Percentiles rank a stretch among this genome's conserved stretches.
Conservation (phyloP, 2,888 invertebrate genomes). For the Flexamia atlantica region DNA sequence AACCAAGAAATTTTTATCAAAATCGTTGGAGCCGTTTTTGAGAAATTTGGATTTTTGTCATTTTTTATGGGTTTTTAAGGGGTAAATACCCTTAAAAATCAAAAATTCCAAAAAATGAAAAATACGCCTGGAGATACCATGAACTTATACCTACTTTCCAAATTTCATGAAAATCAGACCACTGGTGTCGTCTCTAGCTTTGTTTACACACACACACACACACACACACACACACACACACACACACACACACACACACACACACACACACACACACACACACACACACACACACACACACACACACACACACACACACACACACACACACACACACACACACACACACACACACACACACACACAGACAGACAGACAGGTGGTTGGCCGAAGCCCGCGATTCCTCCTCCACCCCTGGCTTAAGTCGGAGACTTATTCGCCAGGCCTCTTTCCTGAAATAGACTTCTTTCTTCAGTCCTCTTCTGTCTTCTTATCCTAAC, state of each 20-base stretch:
- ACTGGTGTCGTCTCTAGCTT: background rate
- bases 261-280: slow-evolving; percentile 54
- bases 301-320: slow-evolving; percentile 54
- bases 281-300: slow-evolving; percentile 53
- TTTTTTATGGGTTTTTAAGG: background rate
- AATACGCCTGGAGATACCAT: background rate
- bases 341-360: slow-evolving; percentile 55
- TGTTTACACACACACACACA: slow-evolving; percentile 16
- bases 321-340: slow-evolving; percentile 54
- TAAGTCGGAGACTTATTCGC: too few species aligned
- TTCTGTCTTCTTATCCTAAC: too few species aligned
- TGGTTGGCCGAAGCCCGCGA: too few species aligned
- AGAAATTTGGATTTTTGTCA: slow-evolving; percentile 3
- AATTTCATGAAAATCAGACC: background rate
- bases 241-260: slow-evolving; percentile 54
- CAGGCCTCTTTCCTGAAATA: too few species aligned
- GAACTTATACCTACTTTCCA: background rate
- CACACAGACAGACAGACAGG: slow-evolving; percentile 48
- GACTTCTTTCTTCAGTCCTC: too few species aligned
- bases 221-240: slow-evolving; percentile 48
- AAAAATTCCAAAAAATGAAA: slow-evolving; percentile 1
- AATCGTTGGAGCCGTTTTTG: slow-evolving; percentile 5
- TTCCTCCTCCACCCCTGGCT: too few species aligned
- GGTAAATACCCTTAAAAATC: background rate
- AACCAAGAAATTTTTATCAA: background rate